Conservation (phyloP, 2,797 vertebrate species). For the Poeciliopsis paucimaculata region DNA sequence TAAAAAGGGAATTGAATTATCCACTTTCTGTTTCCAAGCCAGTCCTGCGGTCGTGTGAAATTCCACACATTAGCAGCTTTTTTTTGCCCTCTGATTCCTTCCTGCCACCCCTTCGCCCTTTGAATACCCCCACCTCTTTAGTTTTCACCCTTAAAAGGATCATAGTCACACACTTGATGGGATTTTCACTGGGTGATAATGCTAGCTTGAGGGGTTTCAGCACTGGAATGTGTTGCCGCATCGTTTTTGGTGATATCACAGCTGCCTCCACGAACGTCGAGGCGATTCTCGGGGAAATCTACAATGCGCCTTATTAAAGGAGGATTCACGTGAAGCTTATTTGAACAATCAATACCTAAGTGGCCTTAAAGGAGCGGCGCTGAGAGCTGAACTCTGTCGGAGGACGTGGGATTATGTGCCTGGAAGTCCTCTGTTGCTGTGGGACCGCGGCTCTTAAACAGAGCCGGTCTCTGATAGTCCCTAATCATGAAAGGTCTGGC, state of each 20-base stretch:
- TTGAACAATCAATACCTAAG: conserved; percentile 64
- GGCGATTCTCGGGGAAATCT: conserved; percentile 36
- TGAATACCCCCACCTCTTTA: conserved; percentile 58
- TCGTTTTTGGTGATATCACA: conserved; percentile 31
- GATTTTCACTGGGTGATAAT: conserved; percentile 54
- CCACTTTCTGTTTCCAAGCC: conserved; percentile 60
- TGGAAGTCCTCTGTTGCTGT: conserved; percentile 73
- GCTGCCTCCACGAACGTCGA: conserved; percentile 27
- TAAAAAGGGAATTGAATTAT: no score
- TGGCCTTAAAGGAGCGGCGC: conserved; percentile 44
- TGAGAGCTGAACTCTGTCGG: conserved; percentile 60
- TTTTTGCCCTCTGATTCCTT: conserved; percentile 49
- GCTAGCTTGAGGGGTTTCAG: conserved; percentile 52
- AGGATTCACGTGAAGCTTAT: conserved; percentile 46
- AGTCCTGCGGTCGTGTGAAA: conserved; percentile 62
- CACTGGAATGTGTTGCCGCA: neutral
- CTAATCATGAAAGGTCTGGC: conserved; percentile 76
- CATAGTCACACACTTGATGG: conserved; percentile 59
- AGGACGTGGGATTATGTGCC: conserved; percentile 67
- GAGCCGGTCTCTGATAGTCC: conserved; percentile 61
- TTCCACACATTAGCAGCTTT: conserved; percentile 59
- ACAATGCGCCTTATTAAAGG: conserved; percentile 39
- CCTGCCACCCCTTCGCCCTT: conserved; percentile 24
- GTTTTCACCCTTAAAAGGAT: conserved; percentile 49
- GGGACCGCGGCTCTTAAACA: conserved; percentile 72